These are phyloP conservation scores for Eurystomus glaucurus DNA, from an alignment of 2,797 vertebrate genomes.

Conservation along the genomic window DNA sequence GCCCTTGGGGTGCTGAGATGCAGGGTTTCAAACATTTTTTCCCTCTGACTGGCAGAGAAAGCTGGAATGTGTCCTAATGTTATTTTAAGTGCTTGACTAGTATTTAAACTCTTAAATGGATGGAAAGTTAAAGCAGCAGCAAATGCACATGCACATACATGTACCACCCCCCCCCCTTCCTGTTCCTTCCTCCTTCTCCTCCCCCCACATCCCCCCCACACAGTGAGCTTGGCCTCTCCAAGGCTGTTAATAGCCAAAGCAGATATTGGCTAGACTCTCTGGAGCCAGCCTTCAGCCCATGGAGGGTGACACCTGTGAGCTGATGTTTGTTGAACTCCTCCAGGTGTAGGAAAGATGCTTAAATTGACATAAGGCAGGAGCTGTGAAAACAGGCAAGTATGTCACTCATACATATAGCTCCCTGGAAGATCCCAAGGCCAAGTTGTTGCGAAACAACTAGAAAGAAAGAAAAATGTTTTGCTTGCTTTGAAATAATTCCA, in stretches of 20 bases:
- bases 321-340: constrained; percentile 77
- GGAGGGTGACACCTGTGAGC: constrained; percentile 75
- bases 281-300: constrained; percentile 77
- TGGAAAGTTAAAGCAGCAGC: constrained; percentile 72
- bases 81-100: constrained; percentile 83
- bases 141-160: constrained; percentile 51
- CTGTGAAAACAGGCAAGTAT: constrained; percentile 56
- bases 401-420: not conserved
- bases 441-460: not conserved
- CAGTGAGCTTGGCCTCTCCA: constrained; percentile 56
- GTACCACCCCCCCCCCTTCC: not conserved
- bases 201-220: not conserved
- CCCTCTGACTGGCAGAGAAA: constrained; percentile 80
- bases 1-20: constrained; percentile 80
- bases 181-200: constrained; percentile 32
- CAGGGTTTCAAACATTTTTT: constrained; percentile 71
- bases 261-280: constrained; percentile 79
- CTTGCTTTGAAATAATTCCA: constrained; percentile 39
- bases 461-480: not conserved
- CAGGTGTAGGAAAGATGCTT: constrained; percentile 79
- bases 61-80: constrained; percentile 82
- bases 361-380: constrained; percentile 54
- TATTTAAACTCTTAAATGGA: constrained; percentile 82
- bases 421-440: constrained; percentile 50
- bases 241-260: constrained; percentile 62